These are phyloP conservation scores for Cromileptes altivelis DNA, from an alignment of 2,113 vertebrate genomes.

Conservation along the genomic window DNA sequence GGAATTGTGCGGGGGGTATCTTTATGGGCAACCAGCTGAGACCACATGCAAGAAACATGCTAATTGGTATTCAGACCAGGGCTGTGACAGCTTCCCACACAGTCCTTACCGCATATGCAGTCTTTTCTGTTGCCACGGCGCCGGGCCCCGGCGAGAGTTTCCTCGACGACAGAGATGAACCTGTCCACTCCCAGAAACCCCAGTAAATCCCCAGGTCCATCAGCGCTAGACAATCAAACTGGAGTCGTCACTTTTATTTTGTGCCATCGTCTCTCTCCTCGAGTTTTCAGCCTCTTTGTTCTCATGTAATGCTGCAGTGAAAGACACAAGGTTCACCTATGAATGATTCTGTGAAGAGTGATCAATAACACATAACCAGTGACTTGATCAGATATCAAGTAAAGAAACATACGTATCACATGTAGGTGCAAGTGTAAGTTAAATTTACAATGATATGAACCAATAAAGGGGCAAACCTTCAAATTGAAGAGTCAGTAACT, in stretches of 20 bases:
- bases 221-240: slow-evolving; percentile 47
- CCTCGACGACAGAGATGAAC: slow-evolving; percentile 52
- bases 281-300: slow-evolving; percentile 20
- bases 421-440: not conserved
- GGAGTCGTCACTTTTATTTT: slow-evolving; percentile 29
- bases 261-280: slow-evolving; percentile 9
- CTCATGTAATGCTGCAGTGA: slow-evolving; percentile 17
- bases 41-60: slow-evolving; percentile 77
- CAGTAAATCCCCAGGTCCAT: slow-evolving; percentile 57
- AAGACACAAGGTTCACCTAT: slow-evolving; percentile 14
- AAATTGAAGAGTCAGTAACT: not conserved
- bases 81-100: slow-evolving; percentile 75
- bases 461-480: not conserved
- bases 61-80: slow-evolving; percentile 76
- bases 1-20: slow-evolving; percentile 49
- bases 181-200: slow-evolving; percentile 45
- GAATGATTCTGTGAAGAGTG: slow-evolving; percentile 5
- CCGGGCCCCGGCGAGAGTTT: slow-evolving; percentile 51
- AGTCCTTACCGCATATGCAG: slow-evolving; percentile 37
- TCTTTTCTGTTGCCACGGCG: slow-evolving; percentile 58
- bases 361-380: not conserved
- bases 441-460: not conserved
- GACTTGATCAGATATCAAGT: not conserved
- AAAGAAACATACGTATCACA: not conserved
- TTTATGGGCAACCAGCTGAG: slow-evolving; percentile 76